Percentiles rank a stretch among this genome's conserved stretches.
phyloP scores from a whole-genome alignment of 2,797 vertebrate genomes.

The Phylloscopus collybita region DNA sequence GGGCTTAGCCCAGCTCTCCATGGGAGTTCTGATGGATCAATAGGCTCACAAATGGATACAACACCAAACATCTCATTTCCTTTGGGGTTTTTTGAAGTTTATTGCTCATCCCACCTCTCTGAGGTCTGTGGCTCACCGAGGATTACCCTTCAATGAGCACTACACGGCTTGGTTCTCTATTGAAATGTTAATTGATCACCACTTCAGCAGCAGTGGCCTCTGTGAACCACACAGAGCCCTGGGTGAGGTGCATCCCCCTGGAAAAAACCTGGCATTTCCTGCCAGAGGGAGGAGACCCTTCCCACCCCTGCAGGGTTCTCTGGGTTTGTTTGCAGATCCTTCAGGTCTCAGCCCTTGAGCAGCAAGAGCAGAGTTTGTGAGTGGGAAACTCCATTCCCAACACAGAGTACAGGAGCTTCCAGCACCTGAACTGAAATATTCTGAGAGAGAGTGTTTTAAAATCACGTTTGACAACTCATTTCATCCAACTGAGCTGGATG shows the following conservation, averaged over 20 bases:
- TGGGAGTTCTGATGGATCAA: background rate
- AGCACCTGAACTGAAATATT: background rate
- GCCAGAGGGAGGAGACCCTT: background rate
- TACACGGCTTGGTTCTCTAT: accelerated
- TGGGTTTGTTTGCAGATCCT: background rate
- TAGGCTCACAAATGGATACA: background rate
- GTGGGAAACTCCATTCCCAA: accelerated
- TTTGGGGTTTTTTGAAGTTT: background rate
- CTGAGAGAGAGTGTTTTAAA: too few relatives aligned
- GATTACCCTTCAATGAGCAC: background rate
- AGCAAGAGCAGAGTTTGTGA: background rate
- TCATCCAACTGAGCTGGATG: too few relatives aligned
- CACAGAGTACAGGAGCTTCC: background rate
- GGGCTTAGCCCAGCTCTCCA: background rate
- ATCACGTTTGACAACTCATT: too few relatives aligned
- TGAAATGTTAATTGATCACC: background rate
- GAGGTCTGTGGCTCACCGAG: background rate
- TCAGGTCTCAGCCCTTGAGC: background rate
- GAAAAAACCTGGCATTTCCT: background rate
- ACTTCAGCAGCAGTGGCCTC: accelerated
- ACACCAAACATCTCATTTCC: background rate
- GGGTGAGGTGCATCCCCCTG: background rate
- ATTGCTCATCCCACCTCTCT: accelerated
- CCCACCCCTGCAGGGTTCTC: accelerated
- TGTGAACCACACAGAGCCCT: background rate